These are phyloP conservation scores for Pterophyllum scalare DNA, from an alignment of 2,113 vertebrate genomes.

Conservation along the genomic window DNA sequence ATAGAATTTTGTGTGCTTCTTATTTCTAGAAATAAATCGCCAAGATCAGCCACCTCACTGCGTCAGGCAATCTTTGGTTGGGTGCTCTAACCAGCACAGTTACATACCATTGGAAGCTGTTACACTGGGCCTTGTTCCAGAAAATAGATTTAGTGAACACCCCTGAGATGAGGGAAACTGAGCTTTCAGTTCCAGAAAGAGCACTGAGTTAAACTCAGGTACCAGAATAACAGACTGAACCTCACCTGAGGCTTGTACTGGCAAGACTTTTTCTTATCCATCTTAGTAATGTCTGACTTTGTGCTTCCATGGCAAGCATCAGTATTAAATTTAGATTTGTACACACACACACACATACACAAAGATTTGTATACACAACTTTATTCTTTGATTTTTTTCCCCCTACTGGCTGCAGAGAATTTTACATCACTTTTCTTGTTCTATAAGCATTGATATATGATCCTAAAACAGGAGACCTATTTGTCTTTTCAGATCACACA, in stretches of 20 bases:
- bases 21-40: not conserved
- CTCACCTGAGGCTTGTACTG: not conserved
- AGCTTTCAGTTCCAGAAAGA: too few species aligned
- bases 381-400: too few species aligned
- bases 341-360: too few species aligned
- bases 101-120: not conserved
- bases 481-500: not conserved
- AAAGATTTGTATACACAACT: too few species aligned
- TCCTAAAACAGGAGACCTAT: not conserved
- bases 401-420: not conserved
- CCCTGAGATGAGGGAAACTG: not conserved
- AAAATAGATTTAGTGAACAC: not conserved
- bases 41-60: not conserved
- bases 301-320: not conserved
- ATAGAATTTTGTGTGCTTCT: not conserved
- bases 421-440: not conserved
- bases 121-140: not conserved
- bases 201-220: not conserved
- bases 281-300: too few species aligned
- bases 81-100: fast-evolving
- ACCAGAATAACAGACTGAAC: not conserved
- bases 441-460: not conserved
- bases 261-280: too few species aligned
- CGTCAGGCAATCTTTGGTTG: not conserved
- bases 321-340: not conserved